Base-by-base conservation (phyloP, 2,797 vertebrate genomes). In the Thripadectes ignobilis region DNA sequence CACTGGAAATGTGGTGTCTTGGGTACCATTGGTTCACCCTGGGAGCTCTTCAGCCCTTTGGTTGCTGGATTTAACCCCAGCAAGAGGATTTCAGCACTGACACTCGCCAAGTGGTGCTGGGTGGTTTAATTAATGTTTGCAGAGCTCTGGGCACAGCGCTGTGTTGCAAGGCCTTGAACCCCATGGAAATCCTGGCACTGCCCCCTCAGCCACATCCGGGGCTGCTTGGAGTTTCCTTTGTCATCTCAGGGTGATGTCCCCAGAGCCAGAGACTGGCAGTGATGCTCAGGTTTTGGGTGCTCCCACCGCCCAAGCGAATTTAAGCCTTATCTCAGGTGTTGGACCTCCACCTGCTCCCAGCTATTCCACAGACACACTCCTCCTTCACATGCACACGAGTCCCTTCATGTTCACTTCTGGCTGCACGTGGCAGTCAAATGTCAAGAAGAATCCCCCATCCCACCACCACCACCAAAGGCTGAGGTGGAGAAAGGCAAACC, bases 101-200 rank as follows among this genome's bases (percentile, higher is more conserved):
- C 54, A 29, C 65, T 80, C 43, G 61, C 78, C 92, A 74, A 69
- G 59, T 5, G 3, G 66, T 0, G 0, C n/a, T 20, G 49, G 80
- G 52, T 24, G 76, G 55, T 71, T 69, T 82, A 68, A 92, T 78
- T 73, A 74, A 92, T 7, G 19, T 80, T 78, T 62, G 81, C 84
- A 83, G 80, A 63, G 61, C 92, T 80, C 62, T 0, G 7, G 82
- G 85, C 72, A 89, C 48, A 58, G 45, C 0, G 9, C 76, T 30
- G 4, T 0, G 11, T 1, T 39, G 24, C 48, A 34, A 21, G 54
- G 63, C 59, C 71, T 55, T 45, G 59, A 29, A 51, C 2, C 20
- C 23, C n/a, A 2, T 0, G 1, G 66, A 61, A 36, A 65, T 38
- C 58, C 65, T 0, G 0, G 24, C 32, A 9, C 46, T 30, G 54